A percentile compares a stretch with the other conserved stretches of the same genome.
These are phyloP conservation scores for Chrysolina oricalcia DNA, from an alignment of 2,888 invertebrate species.

Conservation along the genomic window DNA sequence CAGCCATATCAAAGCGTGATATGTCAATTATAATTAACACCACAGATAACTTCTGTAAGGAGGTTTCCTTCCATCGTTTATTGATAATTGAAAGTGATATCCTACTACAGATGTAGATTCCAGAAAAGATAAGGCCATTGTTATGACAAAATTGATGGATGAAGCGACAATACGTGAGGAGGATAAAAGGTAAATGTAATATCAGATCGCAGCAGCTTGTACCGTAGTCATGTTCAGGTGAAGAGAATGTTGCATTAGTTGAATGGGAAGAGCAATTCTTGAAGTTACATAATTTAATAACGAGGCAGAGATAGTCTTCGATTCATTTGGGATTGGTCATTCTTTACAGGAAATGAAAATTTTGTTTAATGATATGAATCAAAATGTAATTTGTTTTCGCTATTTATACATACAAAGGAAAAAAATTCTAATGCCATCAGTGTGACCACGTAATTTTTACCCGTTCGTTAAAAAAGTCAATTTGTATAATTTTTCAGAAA, in stretches of 20 bases:
- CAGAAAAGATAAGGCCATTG: conserved; percentile 42
- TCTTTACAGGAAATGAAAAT: no score
- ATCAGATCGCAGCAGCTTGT: conserved; percentile 1
- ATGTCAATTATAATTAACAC: conserved; percentile 36
- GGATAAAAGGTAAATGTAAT: background rate
- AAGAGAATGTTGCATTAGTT: background rate
- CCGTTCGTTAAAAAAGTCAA: no score
- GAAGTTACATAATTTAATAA: no score
- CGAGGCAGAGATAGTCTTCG: no score
- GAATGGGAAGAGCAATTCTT: background rate
- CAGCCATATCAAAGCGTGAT: conserved; percentile 13
- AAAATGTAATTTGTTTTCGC: no score
- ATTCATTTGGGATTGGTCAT: no score
- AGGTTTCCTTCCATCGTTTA: conserved; percentile 12
- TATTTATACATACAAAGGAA: no score
- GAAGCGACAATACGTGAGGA: conserved; percentile 22
- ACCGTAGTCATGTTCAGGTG: background rate
- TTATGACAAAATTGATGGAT: conserved; percentile 51
- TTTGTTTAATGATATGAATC: no score
- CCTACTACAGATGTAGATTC: conserved; percentile 32
- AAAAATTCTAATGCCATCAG: no score
- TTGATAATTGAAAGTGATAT: conserved; percentile 46
- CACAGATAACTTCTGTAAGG: conserved; percentile 1
- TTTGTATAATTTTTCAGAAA: no score
- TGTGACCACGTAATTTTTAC: no score